Evolutionary conservation across 2,888 invertebrate genomes (phyloP), one percentile per base, ranked within the genome.

Genomic region (Eretmocerus hayati): DNA sequence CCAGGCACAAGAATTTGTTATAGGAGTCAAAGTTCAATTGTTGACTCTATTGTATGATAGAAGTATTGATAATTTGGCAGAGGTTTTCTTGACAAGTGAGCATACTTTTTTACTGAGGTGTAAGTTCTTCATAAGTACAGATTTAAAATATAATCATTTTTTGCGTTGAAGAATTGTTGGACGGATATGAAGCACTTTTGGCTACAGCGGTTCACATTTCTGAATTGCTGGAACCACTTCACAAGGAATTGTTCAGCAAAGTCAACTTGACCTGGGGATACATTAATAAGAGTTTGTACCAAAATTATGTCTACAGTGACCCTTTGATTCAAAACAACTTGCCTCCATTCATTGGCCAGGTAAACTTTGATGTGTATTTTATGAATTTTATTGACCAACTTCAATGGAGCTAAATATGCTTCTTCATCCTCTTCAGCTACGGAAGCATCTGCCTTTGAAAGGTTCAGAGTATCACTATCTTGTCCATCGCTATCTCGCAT

Each of bases 221-320:
- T 39, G 75, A 78, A 45, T 73, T 81, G 58, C 73, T 84, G 46
- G 73, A 75, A 53, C 78, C 80, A 50, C 68, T 84, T 62, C 81
- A 83, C 65, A 71, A 73, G 48, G 75, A 78, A 54, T 77, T 81
- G 62, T 70, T 82, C 54, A 76, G 77, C 55, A 77, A 77, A 59
- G 82, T 82, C 61, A 77, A 79, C 58, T 73, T 84, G 39, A 80
- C 80, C 5, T 84, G 84, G 83, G 78, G 80, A 58, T 74, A 80
- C 59, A 77, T 83, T 54, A 82, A 83, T 69, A 81, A 82, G 60
- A 80, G 80, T 60, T 74, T 84, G 55, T 84, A 82, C 68, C 81
- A 83, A 52, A 78, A 63, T 53, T 69, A 66, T 54, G 67, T 71
- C 38, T 72, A 69, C 53, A 72, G 75, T 35, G 79, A 81, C 64